Conservation (phyloP, 2,888 invertebrate genomes). For the Scrobipalpa atriplicella region DNA sequence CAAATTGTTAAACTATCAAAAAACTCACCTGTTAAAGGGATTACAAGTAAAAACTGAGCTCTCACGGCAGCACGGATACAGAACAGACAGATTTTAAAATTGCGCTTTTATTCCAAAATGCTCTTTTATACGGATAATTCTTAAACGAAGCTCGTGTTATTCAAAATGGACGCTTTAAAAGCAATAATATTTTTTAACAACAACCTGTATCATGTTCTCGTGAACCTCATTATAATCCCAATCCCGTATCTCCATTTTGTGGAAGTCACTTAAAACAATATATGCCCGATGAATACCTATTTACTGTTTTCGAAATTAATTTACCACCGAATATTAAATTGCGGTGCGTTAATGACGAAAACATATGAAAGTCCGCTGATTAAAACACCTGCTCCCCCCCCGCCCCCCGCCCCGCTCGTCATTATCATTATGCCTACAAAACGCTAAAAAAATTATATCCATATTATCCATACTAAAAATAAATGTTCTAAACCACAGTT, state of each 20-base stretch:
- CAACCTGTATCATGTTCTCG: neutral
- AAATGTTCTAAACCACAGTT: no score
- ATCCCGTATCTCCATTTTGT: neutral
- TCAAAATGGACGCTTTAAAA: no score
- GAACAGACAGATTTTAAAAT: slow-evolving; percentile 3
- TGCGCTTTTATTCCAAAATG: neutral
- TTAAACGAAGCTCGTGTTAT: no score
- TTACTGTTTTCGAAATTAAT: slow-evolving; percentile 4
- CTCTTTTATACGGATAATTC: neutral
- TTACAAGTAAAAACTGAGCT: neutral
- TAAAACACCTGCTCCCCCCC: neutral
- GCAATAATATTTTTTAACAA: no score
- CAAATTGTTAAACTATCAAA: slow-evolving; percentile 1
- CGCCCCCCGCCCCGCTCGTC: no score
- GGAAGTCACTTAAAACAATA: neutral
- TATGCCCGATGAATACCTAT: slow-evolving; percentile 7
- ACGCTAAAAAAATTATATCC: no score
- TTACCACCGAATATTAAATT: slow-evolving; percentile 1
- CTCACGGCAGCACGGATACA: no score
- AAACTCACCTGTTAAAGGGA: slow-evolving; percentile 8
- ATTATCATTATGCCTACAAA: no score
- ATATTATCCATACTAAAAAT: no score
- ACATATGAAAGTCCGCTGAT: neutral
- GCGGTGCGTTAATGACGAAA: slow-evolving; percentile 4
- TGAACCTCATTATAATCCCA: slow-evolving; percentile 1